Evolutionary conservation across 2,888 invertebrate species (phyloP).

Genomic region (Caenorhabditis parvicauda): DNA sequence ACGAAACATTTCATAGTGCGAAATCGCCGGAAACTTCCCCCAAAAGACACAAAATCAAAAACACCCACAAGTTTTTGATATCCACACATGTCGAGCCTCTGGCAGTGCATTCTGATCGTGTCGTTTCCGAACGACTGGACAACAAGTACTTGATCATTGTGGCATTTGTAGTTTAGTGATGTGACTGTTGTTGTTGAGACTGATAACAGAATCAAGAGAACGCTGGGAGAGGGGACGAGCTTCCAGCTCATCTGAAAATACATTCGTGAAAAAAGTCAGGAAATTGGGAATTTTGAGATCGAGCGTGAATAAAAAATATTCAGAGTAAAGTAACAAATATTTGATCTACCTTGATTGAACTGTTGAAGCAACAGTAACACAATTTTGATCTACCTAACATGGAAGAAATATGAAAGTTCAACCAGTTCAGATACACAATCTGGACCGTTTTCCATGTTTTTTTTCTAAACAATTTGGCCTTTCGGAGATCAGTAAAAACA

Average conservation of each 20-base stretch:
- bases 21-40: not conserved
- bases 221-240: too few relatives aligned
- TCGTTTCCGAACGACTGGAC: conserved; percentile 62
- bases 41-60: not conserved
- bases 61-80: conserved; percentile 50
- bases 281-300: not conserved
- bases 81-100: conserved; percentile 58
- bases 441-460: too few relatives aligned
- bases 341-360: too few relatives aligned
- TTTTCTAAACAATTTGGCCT: too few relatives aligned
- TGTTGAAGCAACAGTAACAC: too few relatives aligned
- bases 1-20: not conserved
- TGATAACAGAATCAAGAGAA: conserved; percentile 24
- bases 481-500: too few relatives aligned
- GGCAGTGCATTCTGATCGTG: conserved; percentile 62
- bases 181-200: conserved; percentile 8
- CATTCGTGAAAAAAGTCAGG: not conserved
- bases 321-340: too few relatives aligned
- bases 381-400: too few relatives aligned
- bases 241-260: conserved; percentile 38
- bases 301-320: too few relatives aligned
- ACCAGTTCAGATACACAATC: too few relatives aligned
- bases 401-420: too few relatives aligned
- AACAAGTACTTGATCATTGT: conserved; percentile 52
- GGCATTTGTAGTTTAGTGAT: conserved; percentile 37